Evolutionary conservation across 2,888 invertebrate genomes (phyloP), one percentile per base, ranked within the genome.

Genomic region (Drosophila meridionalis): DNA sequence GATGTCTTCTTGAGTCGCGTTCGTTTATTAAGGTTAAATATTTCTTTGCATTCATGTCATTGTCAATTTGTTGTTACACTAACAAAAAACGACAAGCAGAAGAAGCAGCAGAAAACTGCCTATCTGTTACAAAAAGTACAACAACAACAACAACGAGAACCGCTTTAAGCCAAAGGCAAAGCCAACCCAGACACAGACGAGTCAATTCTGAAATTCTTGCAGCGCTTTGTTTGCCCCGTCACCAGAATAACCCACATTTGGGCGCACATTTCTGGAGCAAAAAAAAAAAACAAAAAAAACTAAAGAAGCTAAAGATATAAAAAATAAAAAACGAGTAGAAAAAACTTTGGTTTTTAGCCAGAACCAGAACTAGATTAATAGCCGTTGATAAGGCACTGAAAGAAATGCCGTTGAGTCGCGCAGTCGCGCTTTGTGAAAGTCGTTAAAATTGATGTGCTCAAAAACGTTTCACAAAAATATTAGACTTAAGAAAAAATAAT

Each of bases 21-120:
- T 70, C 86, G 76, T 86, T 90, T 90, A 87, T 87, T 87, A 87
- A 87, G 87, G 87, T 87, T 90, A 87, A 87, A 90, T 86, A 89
- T 90, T 87, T 90, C 88, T 87, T 74, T 75, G 73, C 85, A 85
- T 85, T 87, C 89, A 89, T 87, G 89, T 90, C 90, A 88, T 89
- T 90, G 87, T 88, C 90, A 88, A 88, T 87, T 89, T 84, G 79
- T 87, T 89, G 79, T 87, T 83, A 84, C 83, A 89, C 78, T 34
- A 34, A 80, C 84, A 73, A 82, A 75, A 77, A 34, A 45, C 20
- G 26, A 66, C 12, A 68, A 59, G 14, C 53, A 57, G 47, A 36
- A 61, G 48, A 34, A 70, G 20, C 40, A 58, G 38, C 70, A 69
- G 56, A 62, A 69, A 69, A 63, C 53, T 50, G 67, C 67, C 69